Base-by-base conservation (phyloP, 2,797 vertebrate genomes). In the Tenualosa ilisha region DNA sequence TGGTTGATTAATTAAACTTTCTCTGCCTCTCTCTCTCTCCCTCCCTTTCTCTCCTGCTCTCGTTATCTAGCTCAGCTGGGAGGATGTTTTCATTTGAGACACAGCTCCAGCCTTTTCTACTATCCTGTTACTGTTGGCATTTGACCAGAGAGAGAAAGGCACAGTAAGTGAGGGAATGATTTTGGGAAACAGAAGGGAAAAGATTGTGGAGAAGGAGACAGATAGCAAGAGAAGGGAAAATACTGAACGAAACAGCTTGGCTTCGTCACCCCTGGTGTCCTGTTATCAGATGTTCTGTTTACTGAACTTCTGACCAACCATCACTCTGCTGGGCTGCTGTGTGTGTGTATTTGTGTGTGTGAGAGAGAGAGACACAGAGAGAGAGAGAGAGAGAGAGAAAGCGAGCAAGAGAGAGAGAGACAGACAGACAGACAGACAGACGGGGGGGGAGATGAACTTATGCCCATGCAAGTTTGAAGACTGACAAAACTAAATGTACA, bases 271-370 rank as follows among this genome's bases (percentile, higher is more conserved):
- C 59, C 24, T 53, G 75, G 43, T 46, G 40, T 79, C 37, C 72
- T 20, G 83, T 85, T 83, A 88, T 88, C 81, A 83, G 59, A 0
- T 11, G 53, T 83, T 81, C 82, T 85, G 72, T 88, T 68, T 83
- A 50, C 85, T 84, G 72, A 88, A 86, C 87, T 84, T 81, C 85
- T 81, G 68, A 59, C 68, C 81, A 50, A 15, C 40, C 81, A 84
- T 81, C 72, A 56, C 81, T 81, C 40, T 22, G 40, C 17, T 72
- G 26, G 13, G 61, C 8, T 65, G 61, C 61, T 72, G 26, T 79
- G 40, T 7, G 40, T 79, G 4, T 20, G 6, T 46, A 61, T 49
- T 24, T 26, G 37, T 83, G 54, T 54, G 15, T 40, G 26, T 9
- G 68, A 6, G 37, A 20, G 11, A 43, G 68, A 20, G 68, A 75